Conservation (phyloP, 2,113 vertebrate species). For the Hucho hucho region DNA sequence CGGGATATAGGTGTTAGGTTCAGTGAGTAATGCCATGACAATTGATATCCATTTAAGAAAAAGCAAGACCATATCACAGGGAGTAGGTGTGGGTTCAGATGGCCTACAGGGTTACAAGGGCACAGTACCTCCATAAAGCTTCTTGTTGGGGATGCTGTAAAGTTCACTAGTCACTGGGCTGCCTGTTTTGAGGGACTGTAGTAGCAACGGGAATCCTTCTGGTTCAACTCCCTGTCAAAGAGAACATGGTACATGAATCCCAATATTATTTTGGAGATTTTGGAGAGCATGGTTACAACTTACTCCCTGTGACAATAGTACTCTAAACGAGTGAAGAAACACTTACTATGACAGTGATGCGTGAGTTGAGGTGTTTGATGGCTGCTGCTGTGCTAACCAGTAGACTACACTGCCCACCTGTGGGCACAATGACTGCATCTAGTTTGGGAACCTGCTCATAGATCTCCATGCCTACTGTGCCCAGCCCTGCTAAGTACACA, state of each 20-base stretch:
- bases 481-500: conserved; percentile 84
- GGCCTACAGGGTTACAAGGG: neutral
- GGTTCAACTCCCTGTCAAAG: conserved; percentile 83
- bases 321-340: neutral
- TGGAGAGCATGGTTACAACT: neutral
- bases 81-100: neutral
- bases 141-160: conserved; percentile 71
- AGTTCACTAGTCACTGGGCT: conserved; percentile 69
- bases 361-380: conserved; percentile 85
- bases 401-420: conserved; percentile 80
- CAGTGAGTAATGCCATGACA: neutral
- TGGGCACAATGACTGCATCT: conserved; percentile 85
- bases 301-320: neutral
- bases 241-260: conserved; percentile 8
- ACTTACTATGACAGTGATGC: conserved; percentile 84
- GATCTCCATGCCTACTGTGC: conserved; percentile 86
- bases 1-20: conserved; percentile 6
- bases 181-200: conserved; percentile 78
- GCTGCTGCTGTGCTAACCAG: conserved; percentile 82
- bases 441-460: conserved; percentile 84
- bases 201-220: conserved; percentile 80
- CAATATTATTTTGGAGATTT: neutral
- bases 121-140: conserved; percentile 82
- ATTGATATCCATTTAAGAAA: no score
- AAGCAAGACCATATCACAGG: no score